These are phyloP conservation scores for Oithona nana DNA, from an alignment of 2,888 invertebrate genomes.

Conservation along the genomic window DNA sequence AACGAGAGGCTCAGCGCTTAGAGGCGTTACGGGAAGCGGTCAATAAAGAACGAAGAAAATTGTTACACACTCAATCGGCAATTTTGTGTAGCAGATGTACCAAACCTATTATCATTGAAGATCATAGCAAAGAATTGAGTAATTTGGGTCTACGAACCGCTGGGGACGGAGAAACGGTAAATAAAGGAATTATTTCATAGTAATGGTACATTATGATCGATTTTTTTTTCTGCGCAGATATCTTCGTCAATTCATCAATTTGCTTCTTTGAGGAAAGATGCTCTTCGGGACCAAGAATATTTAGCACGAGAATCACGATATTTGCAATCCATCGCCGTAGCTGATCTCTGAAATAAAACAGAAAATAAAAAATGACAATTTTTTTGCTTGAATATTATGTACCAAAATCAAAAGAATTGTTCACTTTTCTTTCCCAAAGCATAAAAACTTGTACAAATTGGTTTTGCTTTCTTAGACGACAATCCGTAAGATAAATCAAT, in stretches of 20 bases:
- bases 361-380: no score
- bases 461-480: no score
- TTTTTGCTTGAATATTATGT: no score
- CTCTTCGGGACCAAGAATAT: background rate
- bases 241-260: background rate
- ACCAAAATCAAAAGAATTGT: no score
- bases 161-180: background rate
- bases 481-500: no score
- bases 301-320: background rate
- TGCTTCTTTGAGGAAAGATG: background rate
- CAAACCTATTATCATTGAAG: background rate
- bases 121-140: background rate
- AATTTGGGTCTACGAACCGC: background rate
- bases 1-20: background rate
- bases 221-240: background rate
- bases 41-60: background rate
- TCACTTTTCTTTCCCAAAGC: no score
- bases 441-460: no score
- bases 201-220: background rate
- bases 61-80: background rate
- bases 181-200: no score
- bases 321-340: no score
- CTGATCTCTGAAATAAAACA: no score
- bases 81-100: background rate
- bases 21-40: background rate